Evolutionary conservation across 2,888 invertebrate species (phyloP).

Genomic region (Mesorhabditis sp.): DNA sequence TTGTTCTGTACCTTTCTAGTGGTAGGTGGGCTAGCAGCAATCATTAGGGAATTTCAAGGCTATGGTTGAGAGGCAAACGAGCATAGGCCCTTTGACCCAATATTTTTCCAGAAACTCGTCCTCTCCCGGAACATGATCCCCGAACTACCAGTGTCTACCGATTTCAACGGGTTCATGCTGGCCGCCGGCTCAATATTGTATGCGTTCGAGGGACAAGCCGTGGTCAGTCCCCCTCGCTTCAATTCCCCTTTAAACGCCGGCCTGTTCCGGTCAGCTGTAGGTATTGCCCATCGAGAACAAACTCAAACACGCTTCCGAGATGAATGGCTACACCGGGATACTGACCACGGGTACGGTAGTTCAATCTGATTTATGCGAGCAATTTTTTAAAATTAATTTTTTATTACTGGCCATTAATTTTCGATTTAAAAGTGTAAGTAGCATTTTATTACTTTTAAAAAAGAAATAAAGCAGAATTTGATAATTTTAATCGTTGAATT

Average conservation of each 20-base stretch:
- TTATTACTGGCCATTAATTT: too few species aligned
- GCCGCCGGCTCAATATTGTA: neutral
- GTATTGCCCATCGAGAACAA: slow-evolving; percentile 1
- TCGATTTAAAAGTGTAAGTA: too few species aligned
- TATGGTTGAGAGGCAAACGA: neutral
- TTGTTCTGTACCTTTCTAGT: too few species aligned
- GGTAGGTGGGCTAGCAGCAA: too few species aligned
- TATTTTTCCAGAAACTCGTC: neutral
- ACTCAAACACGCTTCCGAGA: neutral
- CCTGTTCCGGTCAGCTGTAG: neutral
- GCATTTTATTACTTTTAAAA: too few species aligned
- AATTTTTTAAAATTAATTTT: too few species aligned
- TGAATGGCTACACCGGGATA: neutral
- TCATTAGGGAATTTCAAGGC: neutral
- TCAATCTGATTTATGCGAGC: too few species aligned
- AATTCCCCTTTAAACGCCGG: neutral
- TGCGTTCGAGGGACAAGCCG: slow-evolving; percentile 5
- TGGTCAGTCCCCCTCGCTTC: neutral
- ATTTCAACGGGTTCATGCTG: neutral
- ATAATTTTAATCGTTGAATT: too few species aligned
- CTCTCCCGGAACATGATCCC: neutral
- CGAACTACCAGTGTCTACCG: neutral
- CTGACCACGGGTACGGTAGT: neutral
- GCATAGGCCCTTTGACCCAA: too few species aligned
- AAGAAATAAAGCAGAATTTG: too few species aligned